Evolutionary conservation across 2,888 invertebrate species (phyloP).

Genomic region (Hypena proboscidalis): DNA sequence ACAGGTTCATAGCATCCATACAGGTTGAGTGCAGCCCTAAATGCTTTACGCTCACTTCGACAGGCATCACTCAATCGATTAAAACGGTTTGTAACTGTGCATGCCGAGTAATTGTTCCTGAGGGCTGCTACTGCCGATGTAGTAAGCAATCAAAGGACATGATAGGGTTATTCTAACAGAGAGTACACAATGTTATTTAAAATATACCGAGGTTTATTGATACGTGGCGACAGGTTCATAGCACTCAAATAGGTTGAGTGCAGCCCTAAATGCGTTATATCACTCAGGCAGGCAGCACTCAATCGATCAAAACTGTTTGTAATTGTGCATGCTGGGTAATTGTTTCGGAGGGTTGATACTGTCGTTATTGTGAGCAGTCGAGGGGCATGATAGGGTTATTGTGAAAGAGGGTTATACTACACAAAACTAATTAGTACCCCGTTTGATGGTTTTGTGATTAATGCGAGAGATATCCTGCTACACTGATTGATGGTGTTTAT

Average conservation of each 20-base stretch:
- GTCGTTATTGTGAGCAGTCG: background rate
- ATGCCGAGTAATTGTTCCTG: conserved; percentile 2
- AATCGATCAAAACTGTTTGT: conserved; percentile 12
- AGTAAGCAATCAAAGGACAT: background rate
- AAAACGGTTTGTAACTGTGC: conserved; percentile 8
- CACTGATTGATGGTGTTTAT: too few species aligned
- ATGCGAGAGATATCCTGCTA: too few species aligned
- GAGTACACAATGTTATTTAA: too few species aligned
- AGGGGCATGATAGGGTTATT: too few species aligned
- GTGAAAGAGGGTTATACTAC: too few species aligned
- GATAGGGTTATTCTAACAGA: too few species aligned
- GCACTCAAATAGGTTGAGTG: conserved; percentile 7
- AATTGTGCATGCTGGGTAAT: conserved; percentile 6
- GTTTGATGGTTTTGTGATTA: too few species aligned
- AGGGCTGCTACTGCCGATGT: background rate
- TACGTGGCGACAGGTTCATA: background rate
- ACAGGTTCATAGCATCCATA: conserved; percentile 1
- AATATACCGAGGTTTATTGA: too few species aligned
- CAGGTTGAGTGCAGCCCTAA: conserved; percentile 5
- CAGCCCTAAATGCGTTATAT: conserved; percentile 4
- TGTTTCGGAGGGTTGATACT: background rate
- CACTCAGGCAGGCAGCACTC: conserved; percentile 12
- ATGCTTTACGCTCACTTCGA: conserved; percentile 9
- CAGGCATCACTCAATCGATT: conserved; percentile 14
- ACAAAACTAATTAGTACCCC: too few species aligned